Evolutionary conservation across 2,888 invertebrate species (phyloP).

Genomic region (Pteria penguin): DNA sequence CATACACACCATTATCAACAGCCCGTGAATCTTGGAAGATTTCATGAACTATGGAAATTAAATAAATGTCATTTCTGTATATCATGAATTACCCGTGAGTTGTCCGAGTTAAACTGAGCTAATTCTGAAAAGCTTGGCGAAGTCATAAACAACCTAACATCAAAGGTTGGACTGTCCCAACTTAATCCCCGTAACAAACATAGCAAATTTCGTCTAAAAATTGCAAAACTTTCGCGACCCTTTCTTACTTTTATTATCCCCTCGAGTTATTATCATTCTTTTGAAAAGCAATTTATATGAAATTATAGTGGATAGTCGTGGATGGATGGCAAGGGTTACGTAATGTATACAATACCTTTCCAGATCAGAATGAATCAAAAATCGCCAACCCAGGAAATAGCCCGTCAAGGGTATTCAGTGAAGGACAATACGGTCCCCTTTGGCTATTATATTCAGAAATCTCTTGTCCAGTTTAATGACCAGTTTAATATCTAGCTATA

Average conservation of each 20-base stretch:
- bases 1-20: too few species aligned
- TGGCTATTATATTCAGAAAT: slow-evolving; percentile 45
- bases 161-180: slow-evolving; percentile 9
- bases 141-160: background rate
- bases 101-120: too few species aligned
- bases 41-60: too few species aligned
- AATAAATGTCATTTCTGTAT: too few species aligned
- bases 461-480: slow-evolving; percentile 47
- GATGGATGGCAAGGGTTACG: slow-evolving; percentile 18
- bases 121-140: background rate
- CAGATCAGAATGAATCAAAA: slow-evolving; percentile 24
- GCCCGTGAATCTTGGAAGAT: too few species aligned
- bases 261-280: slow-evolving; percentile 23
- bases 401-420: slow-evolving; percentile 13
- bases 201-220: background rate
- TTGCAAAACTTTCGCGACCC: slow-evolving; percentile 1
- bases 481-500: slow-evolving; percentile 48
- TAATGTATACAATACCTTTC: slow-evolving; percentile 22
- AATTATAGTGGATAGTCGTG: slow-evolving; percentile 19
- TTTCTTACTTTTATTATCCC: slow-evolving; percentile 21
- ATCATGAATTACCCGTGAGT: too few species aligned
- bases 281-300: slow-evolving; percentile 17
- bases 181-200: background rate
- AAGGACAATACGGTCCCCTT: slow-evolving; percentile 27
- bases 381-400: slow-evolving; percentile 30